Evolutionary conservation across 2,888 invertebrate species (phyloP), one percentile per base, ranked within the genome.

Genomic region (Thera britannica): DNA sequence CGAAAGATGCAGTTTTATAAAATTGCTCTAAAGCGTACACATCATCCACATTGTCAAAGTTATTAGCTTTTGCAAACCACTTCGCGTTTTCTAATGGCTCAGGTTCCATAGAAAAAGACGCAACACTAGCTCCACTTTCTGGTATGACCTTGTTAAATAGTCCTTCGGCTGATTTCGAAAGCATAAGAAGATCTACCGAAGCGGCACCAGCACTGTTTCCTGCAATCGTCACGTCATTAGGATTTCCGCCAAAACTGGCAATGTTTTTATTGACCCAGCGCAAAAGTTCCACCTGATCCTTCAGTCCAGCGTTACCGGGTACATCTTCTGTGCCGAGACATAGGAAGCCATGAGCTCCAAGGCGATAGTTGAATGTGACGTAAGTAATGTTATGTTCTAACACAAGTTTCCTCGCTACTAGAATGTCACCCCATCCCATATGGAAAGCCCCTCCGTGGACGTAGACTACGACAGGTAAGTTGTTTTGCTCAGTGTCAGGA

Each of bases 281-380:
- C 1, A 86, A 63, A 0, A 79, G 63, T 0, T 82, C 80, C 3
- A 86, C 77, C 73, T 83, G 83, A 57, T 87, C 85, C 61, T 85
- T 86, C 79, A 85, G 76, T 0, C 84, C 85, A 3, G 82, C 85
- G 49, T 86, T 86, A 2, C 86, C 85, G 0, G 86, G 84, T 7
- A 59, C 63, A 23, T 79, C 79, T 34, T 78, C 65, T 0, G 83
- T 85, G 0, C 84, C 83, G 0, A 83, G 73, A 57, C 83, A 81
- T 4, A 84, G 63, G 58, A 83, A 83, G 0, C 83, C 84, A 34
- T 76, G 75, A 12, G 75, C 61, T 2, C 82, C 78, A 0, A 84
- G 72, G 0, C 83, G 78, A 57, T 82, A 83, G 58, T 84, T 84
- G 11, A 83, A 83, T 0, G 72, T 77, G 0, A 83, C 79, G 0